phyloP scores from a whole-genome alignment of 1,140 invertebrate species.

The Eulimnadia texana region DNA sequence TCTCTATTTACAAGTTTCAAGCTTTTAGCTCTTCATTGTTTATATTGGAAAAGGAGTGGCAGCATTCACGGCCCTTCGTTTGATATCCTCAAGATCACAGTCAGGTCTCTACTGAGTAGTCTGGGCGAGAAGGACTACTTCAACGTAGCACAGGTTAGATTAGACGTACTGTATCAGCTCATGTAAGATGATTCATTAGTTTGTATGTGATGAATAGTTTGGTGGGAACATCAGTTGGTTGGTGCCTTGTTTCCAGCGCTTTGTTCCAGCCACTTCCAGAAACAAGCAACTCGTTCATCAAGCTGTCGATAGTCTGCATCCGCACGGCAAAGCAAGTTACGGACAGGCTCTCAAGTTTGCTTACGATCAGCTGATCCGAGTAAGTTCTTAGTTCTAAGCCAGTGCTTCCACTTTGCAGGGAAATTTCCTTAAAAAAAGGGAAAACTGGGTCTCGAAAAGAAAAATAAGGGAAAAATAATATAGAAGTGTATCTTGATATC shows the following conservation, averaged over 20 bases:
- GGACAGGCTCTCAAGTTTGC: constrained; percentile 37
- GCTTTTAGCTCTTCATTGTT: constrained; percentile 1
- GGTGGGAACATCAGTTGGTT: constrained; percentile 29
- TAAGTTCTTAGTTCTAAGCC: no score
- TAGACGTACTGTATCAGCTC: no score
- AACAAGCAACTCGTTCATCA: constrained; percentile 32
- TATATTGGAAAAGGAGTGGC: constrained; percentile 34
- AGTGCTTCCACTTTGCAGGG: not conserved
- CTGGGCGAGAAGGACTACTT: constrained; percentile 46
- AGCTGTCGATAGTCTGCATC: constrained; percentile 29
- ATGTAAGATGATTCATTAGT: no score
- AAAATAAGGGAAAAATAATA: no score
- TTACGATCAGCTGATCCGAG: constrained; percentile 32
- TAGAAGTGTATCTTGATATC: no score
- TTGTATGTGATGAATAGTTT: constrained; percentile 23
- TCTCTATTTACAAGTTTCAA: not conserved
- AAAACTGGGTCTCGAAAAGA: no score
- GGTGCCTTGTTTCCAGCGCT: constrained; percentile 31
- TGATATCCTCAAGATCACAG: constrained; percentile 43
- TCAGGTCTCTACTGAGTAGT: constrained; percentile 41
- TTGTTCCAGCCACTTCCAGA: constrained; percentile 36
- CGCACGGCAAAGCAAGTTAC: constrained; percentile 38
- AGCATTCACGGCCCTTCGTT: constrained; percentile 45
- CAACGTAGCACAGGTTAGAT: no score
- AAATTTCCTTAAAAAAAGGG: not conserved